Evolutionary conservation across 2,888 invertebrate species (phyloP).

Genomic region (Drosophila recens): DNA sequence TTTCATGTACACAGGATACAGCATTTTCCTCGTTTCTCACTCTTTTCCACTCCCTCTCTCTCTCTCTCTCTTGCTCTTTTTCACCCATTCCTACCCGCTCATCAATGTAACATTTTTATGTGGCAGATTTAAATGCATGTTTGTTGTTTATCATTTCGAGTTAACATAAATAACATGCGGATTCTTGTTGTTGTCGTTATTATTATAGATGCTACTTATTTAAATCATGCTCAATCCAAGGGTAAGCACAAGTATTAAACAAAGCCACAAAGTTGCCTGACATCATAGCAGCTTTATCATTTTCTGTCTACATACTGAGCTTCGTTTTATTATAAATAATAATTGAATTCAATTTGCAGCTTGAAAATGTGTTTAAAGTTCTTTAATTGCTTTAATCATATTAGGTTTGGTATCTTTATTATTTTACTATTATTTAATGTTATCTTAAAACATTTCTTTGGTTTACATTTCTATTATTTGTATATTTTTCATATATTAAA

Average conservation of each 20-base stretch:
- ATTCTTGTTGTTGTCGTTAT: slow-evolving; percentile 16
- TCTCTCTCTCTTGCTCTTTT: not conserved
- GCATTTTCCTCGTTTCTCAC: slow-evolving; percentile 27
- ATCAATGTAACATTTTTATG: slow-evolving; percentile 64
- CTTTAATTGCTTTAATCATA: not conserved
- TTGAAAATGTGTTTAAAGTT: not conserved
- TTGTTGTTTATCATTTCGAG: slow-evolving; percentile 73
- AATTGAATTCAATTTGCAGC: slow-evolving; percentile 4
- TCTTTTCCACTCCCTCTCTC: not conserved
- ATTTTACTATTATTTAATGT: not conserved
- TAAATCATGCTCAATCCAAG: slow-evolving; percentile 31
- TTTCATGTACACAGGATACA: slow-evolving; percentile 70
- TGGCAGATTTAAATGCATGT: slow-evolving; percentile 72
- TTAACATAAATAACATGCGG: slow-evolving; percentile 54
- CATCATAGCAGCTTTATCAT: slow-evolving; percentile 32
- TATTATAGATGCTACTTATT: slow-evolving; percentile 19
- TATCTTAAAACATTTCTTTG: too few species aligned
- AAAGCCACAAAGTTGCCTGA: slow-evolving; percentile 37
- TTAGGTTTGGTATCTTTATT: not conserved
- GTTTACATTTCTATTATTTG: too few species aligned
- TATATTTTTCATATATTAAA: too few species aligned
- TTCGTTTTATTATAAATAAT: slow-evolving; percentile 1
- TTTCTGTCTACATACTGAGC: not conserved
- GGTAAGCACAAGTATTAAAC: slow-evolving; percentile 10
- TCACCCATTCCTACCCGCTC: slow-evolving; percentile 5